Evolutionary conservation across 2,113 vertebrate genomes (phyloP).

Genomic region (Ctenodactylus gundi): DNA sequence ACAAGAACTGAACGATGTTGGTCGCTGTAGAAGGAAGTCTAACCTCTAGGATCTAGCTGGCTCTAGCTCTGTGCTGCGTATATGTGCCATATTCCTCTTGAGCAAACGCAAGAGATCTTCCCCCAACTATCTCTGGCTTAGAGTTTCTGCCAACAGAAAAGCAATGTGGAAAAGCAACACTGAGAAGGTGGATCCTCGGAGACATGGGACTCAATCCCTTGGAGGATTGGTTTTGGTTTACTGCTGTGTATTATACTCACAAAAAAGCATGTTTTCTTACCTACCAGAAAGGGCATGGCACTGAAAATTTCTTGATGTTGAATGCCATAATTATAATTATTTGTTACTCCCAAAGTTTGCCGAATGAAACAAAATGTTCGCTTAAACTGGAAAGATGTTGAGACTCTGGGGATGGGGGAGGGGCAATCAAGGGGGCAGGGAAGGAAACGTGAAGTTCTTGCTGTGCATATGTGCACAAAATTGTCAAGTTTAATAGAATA

Average conservation of each 20-base stretch:
- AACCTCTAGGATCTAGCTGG: not conserved
- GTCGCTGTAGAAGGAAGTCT: not conserved
- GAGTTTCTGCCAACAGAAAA: not conserved
- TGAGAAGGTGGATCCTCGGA: not conserved
- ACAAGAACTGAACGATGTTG: not conserved
- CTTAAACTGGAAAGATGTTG: too few relatives aligned
- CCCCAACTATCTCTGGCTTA: not conserved
- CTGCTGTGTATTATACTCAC: not conserved
- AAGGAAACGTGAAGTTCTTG: too few relatives aligned
- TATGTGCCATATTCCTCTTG: not conserved
- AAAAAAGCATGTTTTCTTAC: not conserved
- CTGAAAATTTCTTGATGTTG: not conserved
- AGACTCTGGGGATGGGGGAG: too few relatives aligned
- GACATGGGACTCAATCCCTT: not conserved
- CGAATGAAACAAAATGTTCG: too few relatives aligned
- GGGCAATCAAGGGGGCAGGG: too few relatives aligned
- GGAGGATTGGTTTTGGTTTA: not conserved
- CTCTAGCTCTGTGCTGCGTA: not conserved
- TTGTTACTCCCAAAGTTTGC: too few relatives aligned
- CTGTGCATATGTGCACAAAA: too few relatives aligned
- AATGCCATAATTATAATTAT: too few relatives aligned
- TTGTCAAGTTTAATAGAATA: too few relatives aligned
- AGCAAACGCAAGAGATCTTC: not conserved
- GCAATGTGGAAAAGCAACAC: not conserved
- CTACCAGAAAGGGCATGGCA: not conserved